Percentiles rank a stretch among this genome's conserved stretches.
phyloP scores from a whole-genome alignment of 1,140 invertebrate genomes.

The Matsumurasca onukii region DNA sequence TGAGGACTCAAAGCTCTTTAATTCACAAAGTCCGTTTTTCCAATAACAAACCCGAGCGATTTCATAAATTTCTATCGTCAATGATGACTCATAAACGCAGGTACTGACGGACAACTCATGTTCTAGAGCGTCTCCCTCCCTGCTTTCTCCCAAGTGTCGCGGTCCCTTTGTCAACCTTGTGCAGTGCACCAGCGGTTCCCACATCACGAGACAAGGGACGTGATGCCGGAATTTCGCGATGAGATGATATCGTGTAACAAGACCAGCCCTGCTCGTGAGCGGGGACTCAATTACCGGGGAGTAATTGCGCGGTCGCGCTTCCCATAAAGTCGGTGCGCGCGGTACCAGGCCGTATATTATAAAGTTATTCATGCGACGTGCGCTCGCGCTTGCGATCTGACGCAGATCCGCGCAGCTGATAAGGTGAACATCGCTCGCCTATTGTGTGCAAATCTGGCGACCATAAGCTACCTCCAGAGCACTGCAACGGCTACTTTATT shows the following conservation, averaged over 20 bases:
- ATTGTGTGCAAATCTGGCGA: slow-evolving; percentile 17
- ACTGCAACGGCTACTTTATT: neutral
- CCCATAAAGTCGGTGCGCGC: slow-evolving; percentile 17
- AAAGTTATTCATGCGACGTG: slow-evolving; percentile 23
- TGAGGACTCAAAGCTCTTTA: too few relatives aligned
- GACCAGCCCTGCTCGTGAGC: slow-evolving; percentile 1
- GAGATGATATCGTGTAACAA: slow-evolving; percentile 16
- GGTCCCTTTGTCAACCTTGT: too few relatives aligned
- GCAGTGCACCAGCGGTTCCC: too few relatives aligned
- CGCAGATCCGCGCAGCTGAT: slow-evolving; percentile 22
- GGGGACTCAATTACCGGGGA: slow-evolving; percentile 22
- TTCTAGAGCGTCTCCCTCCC: too few relatives aligned
- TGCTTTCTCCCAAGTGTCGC: too few relatives aligned
- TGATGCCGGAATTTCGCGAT: slow-evolving; percentile 8
- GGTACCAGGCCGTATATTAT: slow-evolving; percentile 11
- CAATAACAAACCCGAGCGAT: too few relatives aligned
- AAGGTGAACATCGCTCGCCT: slow-evolving; percentile 19
- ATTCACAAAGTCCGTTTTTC: too few relatives aligned
- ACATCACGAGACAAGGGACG: slow-evolving; percentile 1
- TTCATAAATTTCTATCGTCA: too few relatives aligned
- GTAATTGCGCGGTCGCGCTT: slow-evolving; percentile 12
- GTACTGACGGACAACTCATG: too few relatives aligned
- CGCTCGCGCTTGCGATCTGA: neutral
- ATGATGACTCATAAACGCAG: too few relatives aligned
- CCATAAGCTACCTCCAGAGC: slow-evolving; percentile 19